These are phyloP conservation scores for Chaenogobius annularis DNA, from an alignment of 2,113 vertebrate genomes.

Conservation along the genomic window DNA sequence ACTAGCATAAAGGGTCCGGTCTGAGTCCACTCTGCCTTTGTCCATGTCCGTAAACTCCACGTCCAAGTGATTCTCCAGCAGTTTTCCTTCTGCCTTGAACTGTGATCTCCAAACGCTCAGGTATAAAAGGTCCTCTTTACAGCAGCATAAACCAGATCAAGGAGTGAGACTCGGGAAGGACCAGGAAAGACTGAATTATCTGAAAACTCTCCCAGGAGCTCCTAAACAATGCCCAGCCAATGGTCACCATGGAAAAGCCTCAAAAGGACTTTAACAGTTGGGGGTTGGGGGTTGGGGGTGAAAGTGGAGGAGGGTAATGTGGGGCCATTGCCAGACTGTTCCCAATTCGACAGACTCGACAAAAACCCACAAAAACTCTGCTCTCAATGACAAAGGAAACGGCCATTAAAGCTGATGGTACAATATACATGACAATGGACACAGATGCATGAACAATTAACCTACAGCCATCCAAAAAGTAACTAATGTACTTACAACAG, in stretches of 20 bases:
- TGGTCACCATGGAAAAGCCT: constrained; percentile 54
- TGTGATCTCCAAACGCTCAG: background rate
- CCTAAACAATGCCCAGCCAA: constrained; percentile 11
- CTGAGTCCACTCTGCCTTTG: constrained; percentile 20
- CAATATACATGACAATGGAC: constrained; percentile 40
- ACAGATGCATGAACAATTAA: constrained; percentile 8
- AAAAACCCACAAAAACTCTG: constrained; percentile 18
- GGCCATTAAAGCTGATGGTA: constrained; percentile 18
- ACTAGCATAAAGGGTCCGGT: background rate
- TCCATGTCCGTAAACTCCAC: constrained; percentile 52
- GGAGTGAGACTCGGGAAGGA: background rate
- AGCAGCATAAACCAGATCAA: constrained; percentile 2
- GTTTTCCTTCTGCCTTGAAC: constrained; percentile 9
- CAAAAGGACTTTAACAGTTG: constrained; percentile 20
- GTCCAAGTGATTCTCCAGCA: background rate
- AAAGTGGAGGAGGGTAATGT: constrained; percentile 24
- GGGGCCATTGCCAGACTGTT: constrained; percentile 22
- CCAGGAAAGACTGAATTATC: background rate
- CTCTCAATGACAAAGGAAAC: constrained; percentile 35
- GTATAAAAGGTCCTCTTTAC: constrained; percentile 75
- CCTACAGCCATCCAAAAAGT: constrained; percentile 1
- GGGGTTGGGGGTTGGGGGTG: constrained; percentile 26
- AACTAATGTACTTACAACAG: background rate
- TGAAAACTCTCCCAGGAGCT: constrained; percentile 14
- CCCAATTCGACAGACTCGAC: constrained; percentile 14